Conservation (phyloP, 2,797 vertebrate genomes). For the Gymnothorax javanicus region DNA sequence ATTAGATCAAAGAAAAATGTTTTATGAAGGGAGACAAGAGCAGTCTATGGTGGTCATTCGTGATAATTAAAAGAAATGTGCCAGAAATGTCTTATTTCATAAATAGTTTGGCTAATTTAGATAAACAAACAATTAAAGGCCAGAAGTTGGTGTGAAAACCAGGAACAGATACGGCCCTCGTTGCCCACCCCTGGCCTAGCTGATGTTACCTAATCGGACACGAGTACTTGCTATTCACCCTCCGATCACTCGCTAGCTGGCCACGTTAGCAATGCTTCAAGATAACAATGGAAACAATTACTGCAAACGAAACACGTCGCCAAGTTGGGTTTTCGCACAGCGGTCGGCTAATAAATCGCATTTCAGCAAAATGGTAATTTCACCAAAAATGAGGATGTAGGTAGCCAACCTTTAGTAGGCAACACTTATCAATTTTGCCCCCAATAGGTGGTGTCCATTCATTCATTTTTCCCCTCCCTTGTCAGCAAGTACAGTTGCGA, state of each 20-base stretch:
- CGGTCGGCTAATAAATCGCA: too few relatives aligned
- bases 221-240: not conserved
- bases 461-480: not conserved
- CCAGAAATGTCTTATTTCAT: too few relatives aligned
- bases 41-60: too few relatives aligned
- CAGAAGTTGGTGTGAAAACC: too few relatives aligned
- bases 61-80: too few relatives aligned
- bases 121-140: too few relatives aligned
- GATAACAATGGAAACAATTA: not conserved
- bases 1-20: too few relatives aligned
- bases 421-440: not conserved
- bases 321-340: not conserved
- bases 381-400: not conserved
- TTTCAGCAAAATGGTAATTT: not conserved
- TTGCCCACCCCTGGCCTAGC: too few relatives aligned
- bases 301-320: not conserved
- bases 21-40: too few relatives aligned
- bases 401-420: too few relatives aligned
- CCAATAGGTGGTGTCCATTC: conserved; percentile 7
- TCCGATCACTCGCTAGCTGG: not conserved
- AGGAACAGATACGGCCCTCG: too few relatives aligned
- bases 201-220: not conserved
- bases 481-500: not conserved
- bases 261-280: not conserved
- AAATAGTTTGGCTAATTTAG: too few relatives aligned